Base-by-base conservation (phyloP, 2,797 vertebrate species). In the Gephyroberyx darwinii region DNA sequence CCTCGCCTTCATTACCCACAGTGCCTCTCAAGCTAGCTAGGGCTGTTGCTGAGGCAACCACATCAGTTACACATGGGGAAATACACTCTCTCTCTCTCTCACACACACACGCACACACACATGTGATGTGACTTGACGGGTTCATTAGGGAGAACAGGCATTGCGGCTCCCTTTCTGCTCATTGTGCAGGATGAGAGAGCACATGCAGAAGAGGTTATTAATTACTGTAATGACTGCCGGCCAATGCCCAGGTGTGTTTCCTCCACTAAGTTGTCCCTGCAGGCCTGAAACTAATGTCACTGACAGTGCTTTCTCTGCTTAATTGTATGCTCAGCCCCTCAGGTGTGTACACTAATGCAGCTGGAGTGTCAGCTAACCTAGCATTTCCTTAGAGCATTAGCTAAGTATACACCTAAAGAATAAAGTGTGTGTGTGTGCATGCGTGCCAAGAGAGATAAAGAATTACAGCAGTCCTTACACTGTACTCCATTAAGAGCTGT, bases 21-120 rank as follows among this genome's bases (percentile, higher is more conserved):
- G 74, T 68, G 72, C 77, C 66, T 79, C 65, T 57, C 26, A 5
- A 84, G 70, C 79, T 71, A 64, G 71, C 81, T 71, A 72, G 74
- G 74, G 78, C 80, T 85, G 93, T 94, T 93, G 90, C 92, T 87
- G 84, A 82, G 91, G 93, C 84, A 93, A 94, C 91, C 75, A 60
- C 77, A 86, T 90, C 80, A 86, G 74, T 71, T 69, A 81, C 70
- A 80, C 65, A 30, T 78, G 50, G 74, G 71, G 31, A 58, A 80
- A 55, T n/a, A 35, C 33, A 39, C 43, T 19, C 22, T 37, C 26
- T n/a, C n/a, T n/a, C n/a, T n/a, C n/a, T n/a, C n/a, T n/a, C n/a
- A n/a, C n/a, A 55, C 72, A 63, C 0, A 22, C 56, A 65, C 78
- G 74, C 66, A 20, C 22, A 82, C 72, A 64, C 67, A 68, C 39